Evolutionary conservation across 2,113 vertebrate genomes (phyloP).

Genomic region (Mugil cephalus): DNA sequence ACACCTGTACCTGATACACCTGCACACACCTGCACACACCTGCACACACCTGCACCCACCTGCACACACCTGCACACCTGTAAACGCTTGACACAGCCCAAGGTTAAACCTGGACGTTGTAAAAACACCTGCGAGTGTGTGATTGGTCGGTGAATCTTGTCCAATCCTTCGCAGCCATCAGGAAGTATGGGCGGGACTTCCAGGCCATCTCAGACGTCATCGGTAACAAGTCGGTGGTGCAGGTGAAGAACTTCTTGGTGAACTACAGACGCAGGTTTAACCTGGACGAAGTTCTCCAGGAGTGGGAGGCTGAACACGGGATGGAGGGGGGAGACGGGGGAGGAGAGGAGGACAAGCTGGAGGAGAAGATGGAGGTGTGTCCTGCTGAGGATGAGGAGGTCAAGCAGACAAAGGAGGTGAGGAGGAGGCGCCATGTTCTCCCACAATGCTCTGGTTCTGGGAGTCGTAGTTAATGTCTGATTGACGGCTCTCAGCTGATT

Average conservation of each 20-base stretch:
- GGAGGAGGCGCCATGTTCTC: not conserved
- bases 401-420: conserved; percentile 86
- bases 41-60: too few relatives aligned
- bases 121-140: not conserved
- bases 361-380: conserved; percentile 88
- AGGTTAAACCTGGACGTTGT: too few relatives aligned
- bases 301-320: conserved; percentile 97
- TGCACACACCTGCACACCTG: too few relatives aligned
- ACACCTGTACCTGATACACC: not conserved
- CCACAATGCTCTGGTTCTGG: not conserved
- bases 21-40: not conserved
- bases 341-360: conserved; percentile 85
- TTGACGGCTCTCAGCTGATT: not conserved
- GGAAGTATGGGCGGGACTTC: conserved; percentile 96
- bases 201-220: conserved; percentile 98
- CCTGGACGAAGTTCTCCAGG: conserved; percentile 96
- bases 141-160: conserved; percentile 2
- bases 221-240: conserved; percentile 97
- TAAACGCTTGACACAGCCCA: too few relatives aligned
- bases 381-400: conserved; percentile 79
- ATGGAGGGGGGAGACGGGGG: conserved; percentile 79
- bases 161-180: conserved; percentile 87
- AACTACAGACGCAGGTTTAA: conserved; percentile 98
- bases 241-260: conserved; percentile 99
- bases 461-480: not conserved